Conservation (phyloP, 2,888 invertebrate genomes). For the Lysandra coridon region DNA sequence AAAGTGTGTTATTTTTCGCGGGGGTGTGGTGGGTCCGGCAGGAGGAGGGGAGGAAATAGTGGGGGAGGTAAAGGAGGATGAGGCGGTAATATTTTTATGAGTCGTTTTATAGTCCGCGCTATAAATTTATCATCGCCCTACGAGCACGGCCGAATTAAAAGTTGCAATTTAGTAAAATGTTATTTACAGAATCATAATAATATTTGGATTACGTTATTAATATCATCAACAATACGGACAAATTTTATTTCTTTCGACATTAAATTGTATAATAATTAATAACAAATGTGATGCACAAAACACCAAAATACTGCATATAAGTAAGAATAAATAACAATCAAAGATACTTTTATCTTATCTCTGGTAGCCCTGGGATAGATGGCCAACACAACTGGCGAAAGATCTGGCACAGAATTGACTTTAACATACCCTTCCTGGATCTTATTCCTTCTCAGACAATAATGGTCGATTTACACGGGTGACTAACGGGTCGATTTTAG, state of each 20-base stretch:
- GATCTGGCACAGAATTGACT: too few species aligned
- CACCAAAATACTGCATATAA: too few species aligned
- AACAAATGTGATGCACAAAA: too few species aligned
- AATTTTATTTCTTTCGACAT: background rate
- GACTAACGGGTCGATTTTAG: too few species aligned
- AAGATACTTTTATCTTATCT: too few species aligned
- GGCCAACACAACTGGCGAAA: too few species aligned
- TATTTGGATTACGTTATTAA: background rate
- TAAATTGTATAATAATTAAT: background rate
- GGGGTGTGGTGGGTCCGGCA: slow-evolving; percentile 42
- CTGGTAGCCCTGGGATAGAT: background rate
- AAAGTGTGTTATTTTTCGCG: slow-evolving; percentile 78
- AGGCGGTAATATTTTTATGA: slow-evolving; percentile 75
- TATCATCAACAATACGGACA: background rate
- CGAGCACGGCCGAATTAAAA: slow-evolving; percentile 24
- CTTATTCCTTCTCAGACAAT: too few species aligned
- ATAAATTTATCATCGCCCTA: slow-evolving; percentile 71
- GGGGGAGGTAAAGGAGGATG: slow-evolving; percentile 35
- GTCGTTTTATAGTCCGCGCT: slow-evolving; percentile 68
- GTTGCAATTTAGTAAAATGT: slow-evolving; percentile 18
- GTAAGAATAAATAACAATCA: too few species aligned
- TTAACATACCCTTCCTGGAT: too few species aligned
- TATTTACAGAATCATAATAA: background rate
- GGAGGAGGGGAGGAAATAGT: slow-evolving; percentile 35
- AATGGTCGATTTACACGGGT: too few species aligned